phyloP scores from a whole-genome alignment of 2,888 invertebrate species.

The Cephus sareptanus region DNA sequence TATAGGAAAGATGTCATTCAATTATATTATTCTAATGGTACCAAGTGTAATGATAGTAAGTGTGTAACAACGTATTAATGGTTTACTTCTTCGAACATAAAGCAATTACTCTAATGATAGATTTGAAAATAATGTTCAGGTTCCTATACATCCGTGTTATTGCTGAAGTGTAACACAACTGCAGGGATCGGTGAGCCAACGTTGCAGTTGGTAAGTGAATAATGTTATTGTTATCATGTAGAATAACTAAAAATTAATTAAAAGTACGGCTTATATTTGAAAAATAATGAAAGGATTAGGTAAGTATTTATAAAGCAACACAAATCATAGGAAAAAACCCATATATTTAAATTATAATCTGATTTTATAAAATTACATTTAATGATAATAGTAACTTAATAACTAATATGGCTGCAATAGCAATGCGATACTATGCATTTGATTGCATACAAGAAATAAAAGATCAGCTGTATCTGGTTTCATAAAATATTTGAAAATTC shows the following conservation, averaged over 20 bases:
- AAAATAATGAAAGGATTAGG: neutral
- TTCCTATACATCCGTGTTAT: conserved; percentile 41
- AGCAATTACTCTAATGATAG: neutral
- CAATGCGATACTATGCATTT: neutral
- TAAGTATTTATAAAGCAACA: neutral
- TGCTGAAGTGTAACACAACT: conserved; percentile 42
- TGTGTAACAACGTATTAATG: neutral
- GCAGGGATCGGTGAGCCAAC: conserved; percentile 43
- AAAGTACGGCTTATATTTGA: neutral
- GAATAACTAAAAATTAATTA: neutral
- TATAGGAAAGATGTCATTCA: conserved; percentile 43
- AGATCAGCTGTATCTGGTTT: neutral
- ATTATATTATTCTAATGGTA: conserved; percentile 44
- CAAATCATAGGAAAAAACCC: neutral
- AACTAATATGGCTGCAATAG: conserved; percentile 1
- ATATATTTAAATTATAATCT: neutral
- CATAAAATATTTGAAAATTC: neutral
- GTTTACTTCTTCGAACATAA: neutral
- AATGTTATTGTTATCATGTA: neutral
- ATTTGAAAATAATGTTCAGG: conserved; percentile 30
- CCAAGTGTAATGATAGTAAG: conserved; percentile 46
- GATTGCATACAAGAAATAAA: neutral
- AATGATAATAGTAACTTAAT: neutral
- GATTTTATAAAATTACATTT: neutral
- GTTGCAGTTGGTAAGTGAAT: conserved; percentile 44